Percentiles rank a stretch among this genome's conserved stretches.
phyloP scores from a whole-genome alignment of 2,113 vertebrate species.

The Pollimyrus isidori region DNA sequence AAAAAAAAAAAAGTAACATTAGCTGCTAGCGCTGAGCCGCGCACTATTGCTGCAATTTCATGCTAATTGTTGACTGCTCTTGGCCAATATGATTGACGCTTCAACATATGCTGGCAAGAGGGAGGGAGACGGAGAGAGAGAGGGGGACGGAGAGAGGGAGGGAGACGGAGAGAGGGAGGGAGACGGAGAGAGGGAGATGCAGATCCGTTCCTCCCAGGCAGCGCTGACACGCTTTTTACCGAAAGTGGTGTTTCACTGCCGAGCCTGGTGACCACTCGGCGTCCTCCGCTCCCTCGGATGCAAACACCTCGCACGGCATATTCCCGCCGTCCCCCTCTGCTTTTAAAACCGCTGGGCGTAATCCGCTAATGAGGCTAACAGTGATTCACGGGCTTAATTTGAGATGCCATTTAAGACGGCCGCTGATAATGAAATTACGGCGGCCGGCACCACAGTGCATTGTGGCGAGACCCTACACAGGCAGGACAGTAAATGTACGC shows the following conservation, averaged over 20 bases:
- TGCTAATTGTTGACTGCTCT: slow-evolving; percentile 32
- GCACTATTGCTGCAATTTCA: slow-evolving; percentile 31
- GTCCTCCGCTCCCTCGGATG: not conserved
- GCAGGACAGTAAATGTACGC: not conserved
- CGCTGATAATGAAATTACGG: not conserved
- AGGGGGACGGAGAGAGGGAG: not conserved
- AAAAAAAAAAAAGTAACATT: slow-evolving; percentile 45
- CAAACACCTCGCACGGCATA: not conserved
- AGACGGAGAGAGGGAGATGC: not conserved
- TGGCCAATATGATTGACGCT: not conserved
- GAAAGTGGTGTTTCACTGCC: not conserved
- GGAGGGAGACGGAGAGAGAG: not conserved
- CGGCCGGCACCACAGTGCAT: not conserved
- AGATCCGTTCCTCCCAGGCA: not conserved
- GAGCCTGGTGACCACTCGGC: not conserved
- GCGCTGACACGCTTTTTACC: not conserved
- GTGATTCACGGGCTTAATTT: not conserved
- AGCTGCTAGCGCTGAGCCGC: slow-evolving; percentile 31
- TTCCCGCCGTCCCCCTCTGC: not conserved
- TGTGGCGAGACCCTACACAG: not conserved
- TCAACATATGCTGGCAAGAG: not conserved
- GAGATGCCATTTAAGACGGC: not conserved
- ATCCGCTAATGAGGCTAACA: not conserved
- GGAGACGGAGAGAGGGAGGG: not conserved
- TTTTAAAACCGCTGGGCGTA: not conserved